Base-by-base conservation (phyloP, 2,888 invertebrate genomes). In the Cyrtodaria siliqua region DNA sequence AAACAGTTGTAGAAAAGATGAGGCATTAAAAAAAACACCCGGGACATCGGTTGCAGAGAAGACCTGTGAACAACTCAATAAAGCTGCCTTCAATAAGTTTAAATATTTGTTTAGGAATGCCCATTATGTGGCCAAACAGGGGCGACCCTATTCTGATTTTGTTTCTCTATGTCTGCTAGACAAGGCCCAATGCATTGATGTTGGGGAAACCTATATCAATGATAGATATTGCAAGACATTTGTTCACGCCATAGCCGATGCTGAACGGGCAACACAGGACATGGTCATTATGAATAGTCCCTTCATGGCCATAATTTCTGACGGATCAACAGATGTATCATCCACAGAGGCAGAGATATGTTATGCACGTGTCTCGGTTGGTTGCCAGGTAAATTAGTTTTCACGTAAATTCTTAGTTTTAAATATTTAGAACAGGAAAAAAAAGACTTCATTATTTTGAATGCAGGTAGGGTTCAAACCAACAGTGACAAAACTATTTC, bases 141-240 rank as follows among this genome's bases (percentile, higher is more conserved):
- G 61, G 2, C 26, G 55, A 2, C 68, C 68, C 6, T 68, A 68
- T 44, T 49, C 52, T n/a, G 68, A 68, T 27, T 68, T 40, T 42
- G 55, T 55, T 16, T 3, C 42, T 1, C 23, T 69, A 1, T 69
- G 69, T 29, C 20, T 14, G 29, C 38, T 69, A 16, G 69, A 69
- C 27, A 52, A 23, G 4, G 59, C 60, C 0, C 59, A 68, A 33
- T 0, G 6, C 2, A 9, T 59, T 44, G 61, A 61, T 1, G 55
- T 53, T 4, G 69, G 69, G 2, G 53, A 61, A 1, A 69, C 53
- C 2, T 69, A 60, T 53, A 18, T 68, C 2, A 68, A 44, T 27
- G 68, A 68, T 27, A 68, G 60, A 52, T 50, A 20, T 9, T 68
- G 60, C 18, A 52, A 68, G 27, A 9, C 24, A 27, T 59, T 68